Evolutionary conservation across 2,888 invertebrate genomes (phyloP), one percentile per base, ranked within the genome.

Genomic region (Lasius fuliginosus): DNA sequence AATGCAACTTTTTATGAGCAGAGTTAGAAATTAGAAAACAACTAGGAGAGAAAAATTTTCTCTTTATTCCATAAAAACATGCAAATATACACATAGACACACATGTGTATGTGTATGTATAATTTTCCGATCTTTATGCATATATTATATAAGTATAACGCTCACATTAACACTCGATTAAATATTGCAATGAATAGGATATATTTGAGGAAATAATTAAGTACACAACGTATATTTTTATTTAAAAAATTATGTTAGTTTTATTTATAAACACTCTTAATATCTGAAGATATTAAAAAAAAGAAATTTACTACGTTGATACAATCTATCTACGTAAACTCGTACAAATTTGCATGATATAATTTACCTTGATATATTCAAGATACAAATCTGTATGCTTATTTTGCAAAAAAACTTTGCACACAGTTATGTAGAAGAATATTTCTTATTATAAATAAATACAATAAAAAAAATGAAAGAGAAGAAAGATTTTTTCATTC

Each of bases 401-500:
- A n/a, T 60, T 74, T 27, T 60, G 30, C 2, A 42, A 74, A 58
- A 60, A 60, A n/a, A 58, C 18, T 9, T 74, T 60, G 30, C 30
- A 33, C 30, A 33, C 30, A 75, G 33, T 75, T 75, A 64, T 75
- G 60, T 75, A 75, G 62, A 62, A 75, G 5, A 62, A 62, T 64
- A 30, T 75, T 75, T 75, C 46, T 62, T 62, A 75, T 75, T 62
- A 62, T 5, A 75, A 62, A 62, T 75, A 75, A 53, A 53, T n/a
- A 15, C 23, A 75, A 75, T 75, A 62, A 75, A 62, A 62, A 60
- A 60, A 75, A 46, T 60, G 9, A 30, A 62, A 46, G 4, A 60
- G 30, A 62, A 49, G 18, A 27, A 33, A 46, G 15, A 46, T 27
- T 9, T 36, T 64, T 75, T 75, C 0, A 75, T 27, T 1, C 12